Conservation (phyloP, 2,797 vertebrate species). For the Microcaecilia unicolor region DNA sequence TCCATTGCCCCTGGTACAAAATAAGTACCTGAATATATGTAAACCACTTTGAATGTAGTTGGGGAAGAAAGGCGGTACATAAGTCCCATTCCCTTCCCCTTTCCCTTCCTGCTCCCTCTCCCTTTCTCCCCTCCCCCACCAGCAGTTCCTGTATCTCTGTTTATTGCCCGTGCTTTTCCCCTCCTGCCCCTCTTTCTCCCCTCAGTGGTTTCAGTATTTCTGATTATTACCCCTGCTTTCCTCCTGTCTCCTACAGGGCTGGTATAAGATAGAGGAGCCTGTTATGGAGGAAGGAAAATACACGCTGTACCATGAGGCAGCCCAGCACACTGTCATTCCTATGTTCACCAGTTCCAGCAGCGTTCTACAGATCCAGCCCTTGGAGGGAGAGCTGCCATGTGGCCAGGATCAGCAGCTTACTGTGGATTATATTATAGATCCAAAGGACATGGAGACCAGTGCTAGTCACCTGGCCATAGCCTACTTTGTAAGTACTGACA, state of each 20-base stretch:
- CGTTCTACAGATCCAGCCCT: constrained; percentile 3
- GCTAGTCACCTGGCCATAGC: not conserved
- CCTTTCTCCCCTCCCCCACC: not conserved
- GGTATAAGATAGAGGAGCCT: not conserved
- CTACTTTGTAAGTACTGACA: constrained; percentile 18
- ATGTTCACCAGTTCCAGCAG: constrained; percentile 8
- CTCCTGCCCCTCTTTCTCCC: not conserved
- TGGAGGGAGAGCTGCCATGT: not conserved
- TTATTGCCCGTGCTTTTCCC: too few species aligned
- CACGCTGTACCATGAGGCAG: fast-evolving
- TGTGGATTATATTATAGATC: constrained; percentile 15
- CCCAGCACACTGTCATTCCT: fast-evolving
- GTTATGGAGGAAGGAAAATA: fast-evolving
- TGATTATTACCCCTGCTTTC: too few species aligned
- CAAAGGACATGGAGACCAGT: not conserved
- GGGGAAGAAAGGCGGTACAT: too few species aligned
- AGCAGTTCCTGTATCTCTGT: too few species aligned
- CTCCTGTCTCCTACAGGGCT: not conserved
- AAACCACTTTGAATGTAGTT: too few species aligned
- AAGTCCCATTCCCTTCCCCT: too few species aligned
- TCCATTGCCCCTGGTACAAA: too few species aligned
- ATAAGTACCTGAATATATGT: too few species aligned
- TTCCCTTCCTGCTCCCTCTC: not conserved
- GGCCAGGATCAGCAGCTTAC: constrained; percentile 5
- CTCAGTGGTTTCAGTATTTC: too few species aligned